Evolutionary conservation across 2,113 vertebrate genomes (phyloP).

Genomic region (Platichthys flesus): DNA sequence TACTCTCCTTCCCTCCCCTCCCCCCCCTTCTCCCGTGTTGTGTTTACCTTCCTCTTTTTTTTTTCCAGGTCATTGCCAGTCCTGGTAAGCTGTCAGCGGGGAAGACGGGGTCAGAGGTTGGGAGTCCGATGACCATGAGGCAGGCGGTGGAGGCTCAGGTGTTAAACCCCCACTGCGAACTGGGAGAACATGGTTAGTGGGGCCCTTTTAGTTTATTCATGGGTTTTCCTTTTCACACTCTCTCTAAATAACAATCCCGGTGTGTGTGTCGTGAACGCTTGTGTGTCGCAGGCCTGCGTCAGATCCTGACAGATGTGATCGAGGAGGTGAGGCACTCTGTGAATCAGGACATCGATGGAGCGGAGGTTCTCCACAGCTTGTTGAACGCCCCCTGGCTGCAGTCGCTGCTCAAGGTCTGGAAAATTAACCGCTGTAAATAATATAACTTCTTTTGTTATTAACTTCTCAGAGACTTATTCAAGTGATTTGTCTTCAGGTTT

Average conservation of each 20-base stretch:
- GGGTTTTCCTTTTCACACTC: neutral
- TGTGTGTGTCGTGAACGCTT: neutral
- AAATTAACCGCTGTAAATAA: no score
- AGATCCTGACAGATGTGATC: constrained; percentile 87
- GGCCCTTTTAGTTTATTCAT: neutral
- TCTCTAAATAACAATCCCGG: neutral
- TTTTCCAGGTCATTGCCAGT: constrained; percentile 2
- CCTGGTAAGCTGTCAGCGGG: neutral
- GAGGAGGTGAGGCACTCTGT: constrained; percentile 87
- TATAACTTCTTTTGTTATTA: neutral
- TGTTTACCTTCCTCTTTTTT: neutral
- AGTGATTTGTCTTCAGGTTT: constrained; percentile 81
- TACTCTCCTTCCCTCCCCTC: no score
- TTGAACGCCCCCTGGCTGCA: constrained; percentile 90
- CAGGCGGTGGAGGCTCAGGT: constrained; percentile 76
- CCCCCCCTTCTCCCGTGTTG: neutral
- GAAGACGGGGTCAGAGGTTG: constrained; percentile 28
- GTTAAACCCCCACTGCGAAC: constrained; percentile 64
- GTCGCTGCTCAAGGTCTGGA: constrained; percentile 88
- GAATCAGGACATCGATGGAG: constrained; percentile 83
- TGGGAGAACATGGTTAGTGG: constrained; percentile 74
- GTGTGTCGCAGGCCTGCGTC: constrained; percentile 82
- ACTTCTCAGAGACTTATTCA: neutral
- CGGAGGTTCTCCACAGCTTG: constrained; percentile 86
- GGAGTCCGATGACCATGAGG: constrained; percentile 63